Base-by-base conservation (phyloP, 1,140 invertebrate genomes). In the Scaptodrosophila lebanonensis region DNA sequence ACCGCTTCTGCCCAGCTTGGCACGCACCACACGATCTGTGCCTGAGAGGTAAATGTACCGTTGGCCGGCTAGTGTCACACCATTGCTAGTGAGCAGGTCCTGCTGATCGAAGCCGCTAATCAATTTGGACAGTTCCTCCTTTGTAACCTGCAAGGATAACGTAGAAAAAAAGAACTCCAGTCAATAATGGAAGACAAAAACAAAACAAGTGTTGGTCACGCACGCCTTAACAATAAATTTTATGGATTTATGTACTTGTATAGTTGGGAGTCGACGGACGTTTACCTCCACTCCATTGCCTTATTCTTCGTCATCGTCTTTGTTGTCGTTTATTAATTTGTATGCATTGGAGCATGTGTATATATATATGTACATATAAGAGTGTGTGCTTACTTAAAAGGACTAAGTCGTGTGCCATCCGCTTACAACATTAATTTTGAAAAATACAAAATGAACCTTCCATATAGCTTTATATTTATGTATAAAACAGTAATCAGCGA, bases 1-100 rank as follows among this genome's bases (percentile, higher is more conserved):
- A 73, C 95, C 95, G 85, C 95, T 93, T 90, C 95, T 95, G 86
- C 93, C 94, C 60, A 95, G 90, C 89, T 96, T 96, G 87, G 94
- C 95, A 88, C 95, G 93, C 87, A 97, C 93, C 67, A 97, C 95
- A 85, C 93, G 92, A 85, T 96, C 94, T 89, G 94, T 95, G 84
- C 94, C 94, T 72, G 95, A 96, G 87, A 96, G 91, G 90, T 96
- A 97, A 88, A 97, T 96, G 91, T 96, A 96, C 89, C 95, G 92
- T 88, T 91, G 92, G 79, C 94, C 95, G 65, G 93, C 95, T 88
- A 97, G 90, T 89, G 94, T 96, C 52, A 96, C 93, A 60, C 95
- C 95, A 63, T 92, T 91, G 79, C 94, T 94, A 83, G 94, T 94
- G 72, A 96, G 90, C 52, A 94, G 90, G 84, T 94, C 93, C 89